Conservation (phyloP, 2,113 vertebrate genomes). For the Camelus bactrianus region DNA sequence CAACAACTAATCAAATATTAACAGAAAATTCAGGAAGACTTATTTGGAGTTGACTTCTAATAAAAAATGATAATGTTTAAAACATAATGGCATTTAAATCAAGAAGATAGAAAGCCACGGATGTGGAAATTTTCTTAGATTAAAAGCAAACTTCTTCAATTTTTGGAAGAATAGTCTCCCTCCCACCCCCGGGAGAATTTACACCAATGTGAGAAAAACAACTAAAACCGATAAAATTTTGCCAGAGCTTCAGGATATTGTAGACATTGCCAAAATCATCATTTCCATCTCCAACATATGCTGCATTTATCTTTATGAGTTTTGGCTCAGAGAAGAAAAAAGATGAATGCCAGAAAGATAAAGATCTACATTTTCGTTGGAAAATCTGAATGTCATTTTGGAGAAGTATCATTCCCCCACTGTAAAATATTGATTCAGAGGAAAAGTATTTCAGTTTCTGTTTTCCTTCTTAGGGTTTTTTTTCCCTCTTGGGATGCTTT, state of each 20-base stretch:
- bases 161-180: not conserved
- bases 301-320: conserved; percentile 47
- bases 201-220: not conserved
- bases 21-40: not conserved
- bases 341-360: not conserved
- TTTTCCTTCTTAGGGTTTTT: not conserved
- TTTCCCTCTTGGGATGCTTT: not conserved
- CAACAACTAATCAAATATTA: not conserved
- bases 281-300: conserved; percentile 51
- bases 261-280: conserved; percentile 7
- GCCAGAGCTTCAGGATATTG: not conserved
- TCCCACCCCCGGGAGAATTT: not conserved
- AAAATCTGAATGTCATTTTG: conserved; percentile 12
- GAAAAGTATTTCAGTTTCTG: not conserved
- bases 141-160: not conserved
- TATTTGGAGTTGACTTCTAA: not conserved
- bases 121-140: not conserved
- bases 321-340: conserved; percentile 35
- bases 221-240: not conserved
- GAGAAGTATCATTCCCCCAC: not conserved
- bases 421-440: conserved; percentile 2
- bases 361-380: conserved; percentile 45
- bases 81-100: not conserved
- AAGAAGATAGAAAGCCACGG: not conserved
- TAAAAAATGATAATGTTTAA: not conserved